Evolutionary conservation across 2,797 vertebrate genomes (phyloP), one percentile per base, ranked within the genome.

Genomic region (Channa striata): DNA sequence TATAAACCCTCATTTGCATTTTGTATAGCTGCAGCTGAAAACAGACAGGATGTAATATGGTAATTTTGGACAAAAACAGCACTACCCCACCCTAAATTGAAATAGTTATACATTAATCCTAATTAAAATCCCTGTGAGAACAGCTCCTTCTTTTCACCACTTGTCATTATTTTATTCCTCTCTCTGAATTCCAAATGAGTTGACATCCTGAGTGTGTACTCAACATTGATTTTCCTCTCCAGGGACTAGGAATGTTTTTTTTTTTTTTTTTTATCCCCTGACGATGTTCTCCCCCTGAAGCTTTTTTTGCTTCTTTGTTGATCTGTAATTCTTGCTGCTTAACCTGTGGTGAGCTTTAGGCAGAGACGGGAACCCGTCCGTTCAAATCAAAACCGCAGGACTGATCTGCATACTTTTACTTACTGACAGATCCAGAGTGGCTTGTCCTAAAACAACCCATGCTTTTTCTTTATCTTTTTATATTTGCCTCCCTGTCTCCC

Each of bases 1-100:
- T 60, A 58, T 82, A 59, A 74, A 85, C 33, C 63, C 58, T 86
- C 42, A 90, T 94, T 92, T 90, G 72, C 89, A 90, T 92, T 87
- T 80, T 72, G n/a, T n/a, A 73, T 69, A 78, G 79, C 77, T 57
- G 77, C 61, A 14, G 73, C 59, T 70, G 67, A 78, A 83, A 79
- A 74, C 68, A 72, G 59, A 53, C 68, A 58, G 77, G 72, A 80
- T 87, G 81, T 84, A 81, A 83, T 70, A 64, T 70, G 72, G 77
- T 90, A 93, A 93, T 92, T 77, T 83, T 47, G 42, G 20, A 69
- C 17, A 64, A 88, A 86, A 30, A 44, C 74, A 73, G 74, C 81
- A 74, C 59, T 25, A 71, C 47, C 34, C 46, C 30, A 42, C 75
- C 84, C 82, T 62, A 81, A 87, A 91, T 74, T 74, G 61, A 87